Evolutionary conservation across 2,113 vertebrate species (phyloP).

Genomic region (Platichthys stellatus): DNA sequence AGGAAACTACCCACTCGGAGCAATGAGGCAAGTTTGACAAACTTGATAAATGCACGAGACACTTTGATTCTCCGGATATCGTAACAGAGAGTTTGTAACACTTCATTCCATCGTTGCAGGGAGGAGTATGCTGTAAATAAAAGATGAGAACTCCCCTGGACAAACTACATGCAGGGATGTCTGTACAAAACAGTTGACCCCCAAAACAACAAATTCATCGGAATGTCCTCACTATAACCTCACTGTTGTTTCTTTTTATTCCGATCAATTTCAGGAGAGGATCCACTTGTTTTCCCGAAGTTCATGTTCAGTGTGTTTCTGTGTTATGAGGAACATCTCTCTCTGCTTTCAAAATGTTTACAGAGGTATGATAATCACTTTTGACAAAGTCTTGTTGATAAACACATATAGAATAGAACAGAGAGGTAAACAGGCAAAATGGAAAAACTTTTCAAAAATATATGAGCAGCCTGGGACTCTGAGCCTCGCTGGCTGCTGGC

Average conservation of each 20-base stretch:
- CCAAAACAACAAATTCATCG: conserved; percentile 10
- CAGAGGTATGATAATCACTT: conserved; percentile 2
- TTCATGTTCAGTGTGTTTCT: not conserved
- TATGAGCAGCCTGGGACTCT: not conserved
- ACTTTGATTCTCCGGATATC: conserved; percentile 27
- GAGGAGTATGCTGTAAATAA: conserved; percentile 43
- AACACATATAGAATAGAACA: not conserved
- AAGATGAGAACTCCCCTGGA: conserved; percentile 40
- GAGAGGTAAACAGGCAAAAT: not conserved
- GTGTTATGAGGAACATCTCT: conserved; percentile 7
- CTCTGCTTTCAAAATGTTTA: conserved; percentile 2
- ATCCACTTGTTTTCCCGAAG: not conserved
- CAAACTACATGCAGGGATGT: conserved; percentile 15
- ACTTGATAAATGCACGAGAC: conserved; percentile 36
- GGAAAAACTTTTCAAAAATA: conserved; percentile 1
- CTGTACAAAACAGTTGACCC: conserved; percentile 8
- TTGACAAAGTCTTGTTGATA: not conserved
- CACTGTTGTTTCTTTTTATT: conserved; percentile 21
- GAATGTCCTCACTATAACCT: conserved; percentile 31
- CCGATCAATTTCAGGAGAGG: conserved; percentile 15
- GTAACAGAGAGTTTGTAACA: conserved; percentile 16
- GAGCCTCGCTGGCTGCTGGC: too few relatives aligned
- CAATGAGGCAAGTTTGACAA: conserved; percentile 42
- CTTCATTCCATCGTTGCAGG: conserved; percentile 5
- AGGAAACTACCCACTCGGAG: conserved; percentile 13